These are phyloP conservation scores for Sternarchorhynchus goeldii DNA, from an alignment of 2,797 vertebrate genomes.

Conservation along the genomic window DNA sequence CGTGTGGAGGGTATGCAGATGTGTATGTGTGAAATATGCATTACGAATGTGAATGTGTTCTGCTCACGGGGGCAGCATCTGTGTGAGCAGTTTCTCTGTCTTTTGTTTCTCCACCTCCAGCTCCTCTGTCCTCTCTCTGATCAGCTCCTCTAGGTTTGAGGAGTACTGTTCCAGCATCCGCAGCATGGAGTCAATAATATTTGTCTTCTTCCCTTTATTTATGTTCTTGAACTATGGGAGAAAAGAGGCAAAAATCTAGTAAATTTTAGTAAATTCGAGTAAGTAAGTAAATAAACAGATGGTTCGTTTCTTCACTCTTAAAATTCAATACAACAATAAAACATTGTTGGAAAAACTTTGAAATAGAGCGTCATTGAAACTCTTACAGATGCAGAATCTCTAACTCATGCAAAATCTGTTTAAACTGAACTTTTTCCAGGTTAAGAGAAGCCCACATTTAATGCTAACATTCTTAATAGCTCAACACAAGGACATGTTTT, in stretches of 20 bases:
- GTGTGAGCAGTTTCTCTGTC: conserved; percentile 88
- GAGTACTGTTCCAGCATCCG: conserved; percentile 93
- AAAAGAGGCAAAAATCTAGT: background rate
- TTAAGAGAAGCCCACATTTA: background rate
- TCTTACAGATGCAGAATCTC: background rate
- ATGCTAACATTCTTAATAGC: background rate
- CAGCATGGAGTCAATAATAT: conserved; percentile 93
- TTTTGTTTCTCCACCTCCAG: conserved; percentile 93
- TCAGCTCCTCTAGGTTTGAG: conserved; percentile 90
- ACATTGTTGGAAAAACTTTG: too few species aligned
- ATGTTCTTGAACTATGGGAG: conserved; percentile 85
- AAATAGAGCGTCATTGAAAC: background rate
- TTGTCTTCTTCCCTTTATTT: conserved; percentile 90
- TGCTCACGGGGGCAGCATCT: conserved; percentile 89
- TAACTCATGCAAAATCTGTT: too few species aligned
- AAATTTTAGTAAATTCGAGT: background rate
- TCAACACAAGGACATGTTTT: background rate
- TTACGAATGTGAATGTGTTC: background rate
- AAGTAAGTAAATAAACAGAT: background rate
- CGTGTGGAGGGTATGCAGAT: background rate
- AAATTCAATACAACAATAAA: background rate
- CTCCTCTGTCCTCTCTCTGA: conserved; percentile 86
- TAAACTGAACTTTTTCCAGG: background rate
- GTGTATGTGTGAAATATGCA: background rate
- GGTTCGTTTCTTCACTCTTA: background rate